Conservation (phyloP, 2,888 invertebrate genomes). For the Acrobasis repandana region DNA sequence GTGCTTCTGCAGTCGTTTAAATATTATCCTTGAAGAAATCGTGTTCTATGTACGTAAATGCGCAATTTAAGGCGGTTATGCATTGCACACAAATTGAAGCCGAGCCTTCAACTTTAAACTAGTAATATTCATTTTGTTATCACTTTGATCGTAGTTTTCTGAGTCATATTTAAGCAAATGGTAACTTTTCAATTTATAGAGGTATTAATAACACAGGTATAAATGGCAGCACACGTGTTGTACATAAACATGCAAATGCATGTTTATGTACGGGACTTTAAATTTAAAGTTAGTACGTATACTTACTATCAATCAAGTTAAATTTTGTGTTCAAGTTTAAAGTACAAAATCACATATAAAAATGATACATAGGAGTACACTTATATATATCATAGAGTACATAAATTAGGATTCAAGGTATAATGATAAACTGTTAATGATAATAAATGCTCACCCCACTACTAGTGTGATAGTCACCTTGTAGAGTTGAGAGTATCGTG, state of each 20-base stretch:
- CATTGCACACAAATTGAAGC: conserved; percentile 50
- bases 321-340: no score
- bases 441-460: conserved; percentile 33
- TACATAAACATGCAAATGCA: no score
- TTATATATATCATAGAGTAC: not conserved
- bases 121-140: conserved; percentile 28
- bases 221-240: not conserved
- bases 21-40: conserved; percentile 67
- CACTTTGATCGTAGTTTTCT: conserved; percentile 23
- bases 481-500: conserved; percentile 57
- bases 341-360: no score
- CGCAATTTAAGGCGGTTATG: conserved; percentile 60
- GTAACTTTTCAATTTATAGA: not conserved
- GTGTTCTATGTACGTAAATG: conserved; percentile 60
- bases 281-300: no score
- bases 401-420: not conserved
- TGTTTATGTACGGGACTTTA: no score
- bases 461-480: conserved; percentile 59
- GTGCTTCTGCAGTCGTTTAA: conserved; percentile 37
- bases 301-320: no score
- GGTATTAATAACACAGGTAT: not conserved
- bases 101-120: conserved; percentile 42
- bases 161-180: conserved; percentile 10
- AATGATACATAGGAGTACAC: not conserved
- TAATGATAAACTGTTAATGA: conserved; percentile 9